A percentile compares a stretch with the other conserved stretches of the same genome.
phyloP scores from a whole-genome alignment of 2,113 vertebrate genomes.

The Phyllostomus discolor region DNA sequence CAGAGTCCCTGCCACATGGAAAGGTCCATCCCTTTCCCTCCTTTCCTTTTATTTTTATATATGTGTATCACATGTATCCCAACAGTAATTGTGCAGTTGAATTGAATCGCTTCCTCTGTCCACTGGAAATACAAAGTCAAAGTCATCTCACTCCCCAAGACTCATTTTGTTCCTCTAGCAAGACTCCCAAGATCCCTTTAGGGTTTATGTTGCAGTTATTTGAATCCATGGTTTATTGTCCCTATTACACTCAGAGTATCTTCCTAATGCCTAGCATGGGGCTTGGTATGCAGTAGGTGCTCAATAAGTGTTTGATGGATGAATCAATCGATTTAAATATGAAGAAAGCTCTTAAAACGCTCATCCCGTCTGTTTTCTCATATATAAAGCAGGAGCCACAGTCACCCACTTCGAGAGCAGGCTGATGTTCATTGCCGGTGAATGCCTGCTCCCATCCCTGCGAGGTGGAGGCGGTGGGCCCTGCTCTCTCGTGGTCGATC shows the following conservation, averaged over 20 bases:
- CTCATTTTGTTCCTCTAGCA: neutral
- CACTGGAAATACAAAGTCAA: neutral
- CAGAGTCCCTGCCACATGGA: neutral
- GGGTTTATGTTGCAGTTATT: neutral
- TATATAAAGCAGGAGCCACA: neutral
- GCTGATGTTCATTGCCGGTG: neutral
- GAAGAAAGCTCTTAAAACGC: neutral
- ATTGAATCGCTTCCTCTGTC: neutral
- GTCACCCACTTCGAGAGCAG: neutral
- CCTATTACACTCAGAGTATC: neutral
- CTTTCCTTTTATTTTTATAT: neutral
- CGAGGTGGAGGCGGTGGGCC: accelerated
- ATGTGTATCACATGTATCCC: neutral
- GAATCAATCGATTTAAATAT: neutral
- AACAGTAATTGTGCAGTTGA: neutral
- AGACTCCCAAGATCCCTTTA: neutral
- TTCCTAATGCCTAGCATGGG: neutral
- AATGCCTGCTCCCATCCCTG: neutral
- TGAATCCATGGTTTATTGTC: neutral
- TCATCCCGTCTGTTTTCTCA: neutral
- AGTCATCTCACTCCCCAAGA: neutral
- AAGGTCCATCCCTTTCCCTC: neutral
- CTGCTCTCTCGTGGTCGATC: neutral
- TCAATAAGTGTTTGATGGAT: constrained; percentile 1
- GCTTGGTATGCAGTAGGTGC: neutral